Evolutionary conservation across 2,113 vertebrate species (phyloP), one percentile per base, ranked within the genome.

Genomic region (Pseudopipra pipra): DNA sequence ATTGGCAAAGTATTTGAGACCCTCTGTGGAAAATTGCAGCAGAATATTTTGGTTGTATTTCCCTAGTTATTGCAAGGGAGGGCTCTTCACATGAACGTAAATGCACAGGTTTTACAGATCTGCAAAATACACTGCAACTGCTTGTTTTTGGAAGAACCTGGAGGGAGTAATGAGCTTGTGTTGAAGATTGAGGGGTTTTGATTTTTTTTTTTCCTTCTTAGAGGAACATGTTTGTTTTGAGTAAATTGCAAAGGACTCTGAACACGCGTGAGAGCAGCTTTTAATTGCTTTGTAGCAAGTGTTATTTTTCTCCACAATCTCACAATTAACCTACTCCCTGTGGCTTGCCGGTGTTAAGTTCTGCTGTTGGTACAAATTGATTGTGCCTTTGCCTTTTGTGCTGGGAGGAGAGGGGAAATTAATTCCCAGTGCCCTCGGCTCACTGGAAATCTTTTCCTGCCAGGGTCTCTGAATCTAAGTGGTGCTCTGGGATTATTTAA

Each of bases 271-370:
- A 89, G 91, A 75, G 58, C 5, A 7, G 76, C 66, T 92, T 96
- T 94, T 96, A 95, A 93, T 96, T 95, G 88, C 76, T 79, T 74
- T 54, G 51, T 84, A 90, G 62, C 68, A 82, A 92, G 70, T 31
- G 62, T 86, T 96, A 82, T 54, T 94, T 94, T 93, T 87, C 80
- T 76, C 89, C 17, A 12, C 61, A 77, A 28, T 93, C 92, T 90
- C 43, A 80, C 92, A 87, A 78, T 94, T 92, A 96, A 84, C 73
- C 73, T 92, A 6, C 39, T 96, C 93, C 92, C 76, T 56, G 41
- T 74, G 92, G 85, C 56, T 90, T 89, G 47, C 61, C 33, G 20
- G 33, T 46, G 11, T 65, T 65, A 92, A 52, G 18, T 84, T 90
- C 73, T 95, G 90, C 68, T 82, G 25, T 58, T 82, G 44, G 83